Conservation (phyloP, 2,113 vertebrate genomes). For the Podilymbus podiceps region DNA sequence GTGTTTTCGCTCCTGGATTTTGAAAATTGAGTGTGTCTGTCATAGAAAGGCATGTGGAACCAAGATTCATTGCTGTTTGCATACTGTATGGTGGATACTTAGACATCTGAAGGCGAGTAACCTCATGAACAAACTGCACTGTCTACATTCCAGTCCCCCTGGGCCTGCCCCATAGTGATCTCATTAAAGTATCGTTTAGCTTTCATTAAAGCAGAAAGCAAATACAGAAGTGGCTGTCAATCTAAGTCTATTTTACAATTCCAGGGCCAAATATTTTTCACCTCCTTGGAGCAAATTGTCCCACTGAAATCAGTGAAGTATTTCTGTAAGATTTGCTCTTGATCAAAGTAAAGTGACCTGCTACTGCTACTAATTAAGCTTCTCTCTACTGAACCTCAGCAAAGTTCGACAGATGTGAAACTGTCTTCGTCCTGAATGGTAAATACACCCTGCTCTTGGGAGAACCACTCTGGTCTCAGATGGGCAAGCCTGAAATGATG, state of each 20-base stretch:
- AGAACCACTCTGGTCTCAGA: background rate
- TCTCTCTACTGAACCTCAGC: background rate
- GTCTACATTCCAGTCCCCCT: background rate
- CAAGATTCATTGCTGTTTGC: background rate
- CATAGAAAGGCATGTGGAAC: background rate
- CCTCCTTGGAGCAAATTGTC: background rate
- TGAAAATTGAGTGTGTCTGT: background rate
- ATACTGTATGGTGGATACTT: background rate
- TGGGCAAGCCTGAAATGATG: background rate
- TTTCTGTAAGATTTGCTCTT: background rate
- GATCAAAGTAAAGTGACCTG: background rate
- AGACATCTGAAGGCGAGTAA: slow-evolving; percentile 8
- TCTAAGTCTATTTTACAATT: slow-evolving; percentile 37
- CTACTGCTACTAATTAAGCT: slow-evolving; percentile 8
- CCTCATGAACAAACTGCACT: background rate
- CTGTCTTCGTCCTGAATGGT: background rate
- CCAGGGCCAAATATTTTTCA: background rate
- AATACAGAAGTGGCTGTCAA: slow-evolving; percentile 18
- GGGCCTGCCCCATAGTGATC: background rate
- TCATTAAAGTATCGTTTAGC: slow-evolving; percentile 49
- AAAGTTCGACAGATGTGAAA: background rate
- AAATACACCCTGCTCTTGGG: background rate
- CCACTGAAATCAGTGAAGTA: background rate
- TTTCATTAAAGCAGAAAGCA: slow-evolving; percentile 41
- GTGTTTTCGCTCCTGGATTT: background rate